phyloP scores from a whole-genome alignment of 2,888 invertebrate species.

The Ditylenchus weischeri region DNA sequence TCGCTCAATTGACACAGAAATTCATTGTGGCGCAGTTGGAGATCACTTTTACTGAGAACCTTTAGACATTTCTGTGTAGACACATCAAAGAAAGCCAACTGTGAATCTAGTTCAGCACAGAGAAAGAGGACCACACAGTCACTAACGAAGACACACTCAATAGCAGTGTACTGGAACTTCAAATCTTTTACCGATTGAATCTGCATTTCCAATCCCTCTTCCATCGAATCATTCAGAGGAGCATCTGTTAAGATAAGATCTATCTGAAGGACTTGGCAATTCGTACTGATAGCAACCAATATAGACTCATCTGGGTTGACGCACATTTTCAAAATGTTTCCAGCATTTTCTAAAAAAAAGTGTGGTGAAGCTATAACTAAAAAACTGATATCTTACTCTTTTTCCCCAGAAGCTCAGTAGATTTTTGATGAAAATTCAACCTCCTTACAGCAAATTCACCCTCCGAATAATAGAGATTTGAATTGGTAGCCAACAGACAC shows the following conservation, averaged over 20 bases:
- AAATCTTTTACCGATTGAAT: background rate
- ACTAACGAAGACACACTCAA: slow-evolving; percentile 9
- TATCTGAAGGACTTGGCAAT: background rate
- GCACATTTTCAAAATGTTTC: slow-evolving; percentile 19
- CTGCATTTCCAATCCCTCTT: background rate
- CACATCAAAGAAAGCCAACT: background rate
- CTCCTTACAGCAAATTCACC: slow-evolving; percentile 19
- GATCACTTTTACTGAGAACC: background rate
- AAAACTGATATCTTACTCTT: slow-evolving; percentile 14
- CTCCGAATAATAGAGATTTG: slow-evolving; percentile 20
- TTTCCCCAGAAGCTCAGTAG: background rate
- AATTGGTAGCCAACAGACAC: slow-evolving; percentile 13
- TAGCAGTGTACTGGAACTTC: background rate
- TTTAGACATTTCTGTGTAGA: background rate
- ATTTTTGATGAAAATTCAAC: slow-evolving; percentile 14
- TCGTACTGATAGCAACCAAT: slow-evolving; percentile 16
- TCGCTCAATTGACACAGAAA: background rate
- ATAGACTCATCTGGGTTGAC: slow-evolving; percentile 9
- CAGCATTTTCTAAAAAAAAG: slow-evolving; percentile 12
- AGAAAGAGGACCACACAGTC: background rate
- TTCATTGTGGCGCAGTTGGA: slow-evolving; percentile 3
- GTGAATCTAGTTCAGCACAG: slow-evolving; percentile 2
- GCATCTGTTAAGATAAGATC: background rate
- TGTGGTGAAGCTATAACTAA: background rate
- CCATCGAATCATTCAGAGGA: background rate